Evolutionary conservation across 2,888 invertebrate genomes (phyloP).

Genomic region (Hirtodrosophila alboralis): DNA sequence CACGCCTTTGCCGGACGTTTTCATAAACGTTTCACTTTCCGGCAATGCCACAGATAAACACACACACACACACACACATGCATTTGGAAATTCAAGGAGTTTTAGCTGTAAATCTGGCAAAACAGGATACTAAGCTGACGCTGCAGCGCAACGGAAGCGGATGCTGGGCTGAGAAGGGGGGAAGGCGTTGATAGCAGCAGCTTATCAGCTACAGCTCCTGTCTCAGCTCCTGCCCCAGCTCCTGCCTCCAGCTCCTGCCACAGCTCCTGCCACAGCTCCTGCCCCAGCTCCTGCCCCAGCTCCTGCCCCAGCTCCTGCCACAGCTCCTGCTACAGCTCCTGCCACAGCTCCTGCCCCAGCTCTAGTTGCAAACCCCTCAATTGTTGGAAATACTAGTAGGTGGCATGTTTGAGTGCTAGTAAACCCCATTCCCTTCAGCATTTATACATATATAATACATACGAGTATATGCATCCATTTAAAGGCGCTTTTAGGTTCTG

Average conservation of each 20-base stretch:
- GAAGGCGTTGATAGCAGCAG: conserved; percentile 73
- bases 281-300: too few relatives aligned
- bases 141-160: conserved; percentile 70
- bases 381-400: too few relatives aligned
- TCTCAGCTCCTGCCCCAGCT: background rate
- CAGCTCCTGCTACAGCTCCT: too few relatives aligned
- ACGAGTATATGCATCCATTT: conserved; percentile 29
- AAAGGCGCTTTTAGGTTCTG: conserved; percentile 39
- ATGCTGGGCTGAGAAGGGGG: conserved; percentile 44
- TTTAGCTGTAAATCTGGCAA: conserved; percentile 68
- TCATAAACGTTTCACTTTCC: conserved; percentile 78
- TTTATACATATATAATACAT: too few relatives aligned
- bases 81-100: conserved; percentile 50
- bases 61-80: conserved; percentile 25
- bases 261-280: too few relatives aligned
- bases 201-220: conserved; percentile 58
- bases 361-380: background rate
- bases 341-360: too few relatives aligned
- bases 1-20: conserved; percentile 58
- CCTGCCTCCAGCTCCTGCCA: too few relatives aligned
- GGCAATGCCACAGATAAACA: conserved; percentile 65
- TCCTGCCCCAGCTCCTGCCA: background rate
- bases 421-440: background rate
- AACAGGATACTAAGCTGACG: conserved; percentile 68
- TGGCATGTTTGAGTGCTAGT: conserved; percentile 34